phyloP scores from a whole-genome alignment of 2,113 vertebrate species.

The Tenrec ecaudatus region DNA sequence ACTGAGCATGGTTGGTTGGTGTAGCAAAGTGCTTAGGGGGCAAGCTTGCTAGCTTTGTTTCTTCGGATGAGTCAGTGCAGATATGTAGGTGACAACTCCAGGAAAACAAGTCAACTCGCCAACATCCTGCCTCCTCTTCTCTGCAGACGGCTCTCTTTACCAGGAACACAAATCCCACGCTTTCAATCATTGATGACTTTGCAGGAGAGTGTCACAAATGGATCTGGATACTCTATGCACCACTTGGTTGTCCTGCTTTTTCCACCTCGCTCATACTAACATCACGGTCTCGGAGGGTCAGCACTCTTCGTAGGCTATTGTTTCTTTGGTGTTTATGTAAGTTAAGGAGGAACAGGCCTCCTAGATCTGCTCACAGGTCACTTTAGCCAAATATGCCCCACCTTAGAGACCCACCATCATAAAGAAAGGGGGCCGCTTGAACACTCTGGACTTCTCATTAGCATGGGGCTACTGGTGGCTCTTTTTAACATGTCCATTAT shows the following conservation, averaged over 20 bases:
- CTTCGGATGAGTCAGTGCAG: slow-evolving; percentile 42
- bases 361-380: slow-evolving; percentile 56
- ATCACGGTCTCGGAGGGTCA: not conserved
- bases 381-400: slow-evolving; percentile 45
- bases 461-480: too few species aligned
- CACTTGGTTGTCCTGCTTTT: not conserved
- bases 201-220: slow-evolving; percentile 15
- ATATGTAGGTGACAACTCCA: slow-evolving; percentile 46
- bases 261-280: not conserved
- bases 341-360: not conserved
- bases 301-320: not conserved
- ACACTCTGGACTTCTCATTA: too few species aligned
- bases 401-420: not conserved
- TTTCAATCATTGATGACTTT: not conserved
- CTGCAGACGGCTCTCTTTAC: not conserved
- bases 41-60: slow-evolving; percentile 8
- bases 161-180: not conserved
- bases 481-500: too few species aligned
- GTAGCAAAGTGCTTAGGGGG: slow-evolving; percentile 55
- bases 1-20: not conserved
- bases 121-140: slow-evolving; percentile 10
- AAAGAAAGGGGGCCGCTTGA: too few species aligned
- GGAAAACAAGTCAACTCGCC: slow-evolving; percentile 30
- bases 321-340: slow-evolving; percentile 12
- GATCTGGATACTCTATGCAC: not conserved